A percentile compares a stretch with the other conserved stretches of the same genome.
These are phyloP conservation scores for Agonopterix alstromeriana DNA, from an alignment of 2,888 invertebrate species.

Conservation along the genomic window DNA sequence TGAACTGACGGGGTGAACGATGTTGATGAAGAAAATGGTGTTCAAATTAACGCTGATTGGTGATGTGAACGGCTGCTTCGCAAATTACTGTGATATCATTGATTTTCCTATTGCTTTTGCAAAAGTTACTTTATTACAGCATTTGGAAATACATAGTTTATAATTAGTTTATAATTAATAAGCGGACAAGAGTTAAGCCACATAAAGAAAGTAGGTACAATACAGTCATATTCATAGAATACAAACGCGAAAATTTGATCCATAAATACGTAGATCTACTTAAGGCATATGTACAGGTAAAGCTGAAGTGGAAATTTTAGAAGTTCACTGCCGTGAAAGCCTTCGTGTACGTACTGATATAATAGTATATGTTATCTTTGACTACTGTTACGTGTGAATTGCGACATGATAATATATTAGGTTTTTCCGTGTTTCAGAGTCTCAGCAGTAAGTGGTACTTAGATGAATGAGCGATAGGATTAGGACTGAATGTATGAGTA, in stretches of 20 bases:
- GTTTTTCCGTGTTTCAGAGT: neutral
- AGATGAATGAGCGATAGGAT: slow-evolving; percentile 3
- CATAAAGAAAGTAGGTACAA: neutral
- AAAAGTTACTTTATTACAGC: slow-evolving; percentile 1
- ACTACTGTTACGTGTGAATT: neutral
- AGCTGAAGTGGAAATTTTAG: slow-evolving; percentile 46
- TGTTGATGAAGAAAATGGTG: slow-evolving; percentile 33
- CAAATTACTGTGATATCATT: slow-evolving; percentile 1
- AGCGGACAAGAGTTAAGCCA: slow-evolving; percentile 3
- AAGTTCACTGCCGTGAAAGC: slow-evolving; percentile 53
- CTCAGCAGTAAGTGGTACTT: neutral
- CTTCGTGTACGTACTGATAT: slow-evolving; percentile 8
- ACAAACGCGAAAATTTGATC: slow-evolving; percentile 17
- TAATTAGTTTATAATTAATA: neutral
- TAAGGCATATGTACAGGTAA: slow-evolving; percentile 47
- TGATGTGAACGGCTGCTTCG: slow-evolving; percentile 13
- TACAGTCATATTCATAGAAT: slow-evolving; percentile 8
- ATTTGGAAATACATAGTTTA: neutral
- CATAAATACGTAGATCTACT: slow-evolving; percentile 37
- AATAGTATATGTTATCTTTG: neutral
- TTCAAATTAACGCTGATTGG: slow-evolving; percentile 16
- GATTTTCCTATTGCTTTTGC: neutral
- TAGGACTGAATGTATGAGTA: slow-evolving; percentile 4
- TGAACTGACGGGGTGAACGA: slow-evolving; percentile 41
- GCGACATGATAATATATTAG: neutral